These are phyloP conservation scores for Turdus rufiventris DNA, from an alignment of 2,113 vertebrate genomes.

Conservation along the genomic window DNA sequence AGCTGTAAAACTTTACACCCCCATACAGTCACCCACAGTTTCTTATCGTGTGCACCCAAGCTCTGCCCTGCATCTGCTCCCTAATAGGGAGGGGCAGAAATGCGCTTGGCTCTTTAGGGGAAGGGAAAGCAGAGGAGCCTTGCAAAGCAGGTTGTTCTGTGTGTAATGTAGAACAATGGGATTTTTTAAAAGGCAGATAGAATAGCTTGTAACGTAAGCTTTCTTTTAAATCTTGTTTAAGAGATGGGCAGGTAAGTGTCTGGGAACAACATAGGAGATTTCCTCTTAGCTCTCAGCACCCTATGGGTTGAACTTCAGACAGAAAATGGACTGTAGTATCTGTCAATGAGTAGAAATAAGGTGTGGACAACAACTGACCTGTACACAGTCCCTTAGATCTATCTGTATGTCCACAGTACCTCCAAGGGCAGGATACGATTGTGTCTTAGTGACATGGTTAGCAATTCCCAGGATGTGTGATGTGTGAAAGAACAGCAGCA, in stretches of 20 bases:
- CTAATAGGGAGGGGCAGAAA: neutral
- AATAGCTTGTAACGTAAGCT: neutral
- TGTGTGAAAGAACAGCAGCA: neutral
- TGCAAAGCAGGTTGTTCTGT: neutral
- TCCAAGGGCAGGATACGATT: neutral
- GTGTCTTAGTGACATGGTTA: accelerated
- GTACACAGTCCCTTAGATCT: neutral
- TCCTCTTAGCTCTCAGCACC: neutral
- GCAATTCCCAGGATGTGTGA: neutral
- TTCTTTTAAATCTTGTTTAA: neutral
- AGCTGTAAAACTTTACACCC: neutral
- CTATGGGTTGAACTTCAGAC: neutral
- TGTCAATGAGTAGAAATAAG: neutral
- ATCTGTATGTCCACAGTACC: neutral
- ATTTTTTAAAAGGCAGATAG: neutral
- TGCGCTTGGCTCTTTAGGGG: neutral
- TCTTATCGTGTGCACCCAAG: neutral
- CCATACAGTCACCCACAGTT: neutral
- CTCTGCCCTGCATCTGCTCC: neutral
- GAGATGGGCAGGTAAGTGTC: neutral
- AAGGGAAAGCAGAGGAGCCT: neutral
- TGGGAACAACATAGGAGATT: neutral
- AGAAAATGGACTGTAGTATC: neutral
- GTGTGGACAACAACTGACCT: neutral
- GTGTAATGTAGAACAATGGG: neutral